These are phyloP conservation scores for Bubalus kerabau DNA, from an alignment of 2,113 vertebrate species.

Conservation along the genomic window DNA sequence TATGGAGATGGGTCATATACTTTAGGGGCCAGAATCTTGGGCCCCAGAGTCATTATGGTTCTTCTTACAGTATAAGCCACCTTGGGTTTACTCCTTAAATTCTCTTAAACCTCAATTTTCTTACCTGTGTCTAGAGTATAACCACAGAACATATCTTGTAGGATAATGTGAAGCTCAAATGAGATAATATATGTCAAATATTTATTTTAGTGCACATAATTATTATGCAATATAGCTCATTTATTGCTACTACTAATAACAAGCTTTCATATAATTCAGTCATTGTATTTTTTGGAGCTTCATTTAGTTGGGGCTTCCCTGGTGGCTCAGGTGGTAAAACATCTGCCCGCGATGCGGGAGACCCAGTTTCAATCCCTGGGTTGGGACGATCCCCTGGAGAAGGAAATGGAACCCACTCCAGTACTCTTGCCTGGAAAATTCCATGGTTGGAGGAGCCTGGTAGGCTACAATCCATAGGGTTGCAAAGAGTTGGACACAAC, in stretches of 20 bases:
- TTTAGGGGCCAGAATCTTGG: background rate
- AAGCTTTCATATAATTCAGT: background rate
- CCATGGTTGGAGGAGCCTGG: background rate
- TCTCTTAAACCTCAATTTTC: background rate
- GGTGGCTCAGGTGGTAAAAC: background rate
- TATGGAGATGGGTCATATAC: background rate
- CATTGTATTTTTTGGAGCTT: background rate
- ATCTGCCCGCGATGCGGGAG: fast-evolving
- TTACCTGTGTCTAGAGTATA: background rate
- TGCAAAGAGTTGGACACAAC: background rate
- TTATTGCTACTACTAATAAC: background rate
- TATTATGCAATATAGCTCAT: background rate
- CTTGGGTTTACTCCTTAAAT: background rate
- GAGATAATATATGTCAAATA: background rate
- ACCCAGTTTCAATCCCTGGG: background rate
- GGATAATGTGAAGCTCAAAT: background rate
- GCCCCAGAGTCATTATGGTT: background rate
- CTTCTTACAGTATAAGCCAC: background rate
- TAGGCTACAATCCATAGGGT: background rate
- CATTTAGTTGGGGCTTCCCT: background rate
- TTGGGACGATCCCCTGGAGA: background rate
- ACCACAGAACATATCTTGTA: background rate
- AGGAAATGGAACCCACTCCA: background rate
- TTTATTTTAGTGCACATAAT: background rate
- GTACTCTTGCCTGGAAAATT: background rate